Evolutionary conservation across 2,113 vertebrate species (phyloP), one percentile per base, ranked within the genome.

Genomic region (Catharus bicknelli): DNA sequence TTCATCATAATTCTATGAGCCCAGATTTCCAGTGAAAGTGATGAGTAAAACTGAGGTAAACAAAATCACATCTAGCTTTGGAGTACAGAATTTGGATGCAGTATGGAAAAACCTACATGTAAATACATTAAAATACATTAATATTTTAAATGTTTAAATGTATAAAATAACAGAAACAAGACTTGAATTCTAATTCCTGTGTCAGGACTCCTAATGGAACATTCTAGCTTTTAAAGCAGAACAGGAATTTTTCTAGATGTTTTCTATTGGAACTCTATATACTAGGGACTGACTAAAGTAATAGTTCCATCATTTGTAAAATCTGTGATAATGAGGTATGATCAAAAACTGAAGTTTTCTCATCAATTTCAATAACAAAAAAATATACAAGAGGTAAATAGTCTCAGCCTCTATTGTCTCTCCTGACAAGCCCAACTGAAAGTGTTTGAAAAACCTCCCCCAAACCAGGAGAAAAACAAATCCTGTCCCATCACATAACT

Each of bases 401-500:
- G 29, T 26, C 38, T 86, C 27, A 22, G 38, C 10, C 29, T 62
- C 34, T 42, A 34, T 2, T 77, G 58, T 16, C 57, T 38, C 43
- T 77, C 54, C 48, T 36, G 14, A 38, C 11, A 86, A 81, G 19
- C n/a, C 10, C 58, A 61, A 26, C 18, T 25, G 42, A 11, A 68
- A 73, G 20, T 40, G 22, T 57, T 45, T 55, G 5, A 74, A 42
- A 64, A 73, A 38, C 10, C 20, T 40, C 0, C 2, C 19, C 18
- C 5, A 13, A 80, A 57, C 42, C 0, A 7, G 10, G 4, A 30
- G 30, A 38, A 66, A 30, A 14, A 0, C 27, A 21, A 74, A 34
- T 21, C 7, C 16, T 50, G 21, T 16, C 4, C 4, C 0, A 0
- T 16, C 30, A 59, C 10, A 2, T 26, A 72, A 82, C 26, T 29